phyloP scores from a whole-genome alignment of 2,888 invertebrate species.

The Amitus sp. region DNA sequence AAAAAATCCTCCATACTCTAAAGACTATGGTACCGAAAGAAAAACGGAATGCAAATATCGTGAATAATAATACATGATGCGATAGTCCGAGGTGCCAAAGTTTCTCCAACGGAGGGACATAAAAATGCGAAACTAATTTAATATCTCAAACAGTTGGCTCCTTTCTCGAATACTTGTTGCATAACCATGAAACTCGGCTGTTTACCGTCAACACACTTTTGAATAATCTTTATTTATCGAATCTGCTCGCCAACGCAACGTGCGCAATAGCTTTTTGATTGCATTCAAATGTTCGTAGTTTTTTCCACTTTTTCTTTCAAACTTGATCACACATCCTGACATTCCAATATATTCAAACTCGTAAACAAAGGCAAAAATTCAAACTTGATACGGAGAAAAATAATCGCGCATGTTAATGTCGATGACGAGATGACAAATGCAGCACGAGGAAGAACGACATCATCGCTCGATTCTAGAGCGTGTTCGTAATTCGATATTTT shows the following conservation, averaged over 20 bases:
- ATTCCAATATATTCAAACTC: too few relatives aligned
- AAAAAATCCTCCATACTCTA: too few relatives aligned
- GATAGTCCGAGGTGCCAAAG: too few relatives aligned
- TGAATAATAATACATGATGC: too few relatives aligned
- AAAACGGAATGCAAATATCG: too few relatives aligned
- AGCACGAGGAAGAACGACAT: neutral
- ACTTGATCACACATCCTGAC: neutral
- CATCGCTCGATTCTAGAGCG: neutral
- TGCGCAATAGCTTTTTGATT: too few relatives aligned
- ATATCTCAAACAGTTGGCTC: constrained; percentile 6
- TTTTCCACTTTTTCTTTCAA: too few relatives aligned
- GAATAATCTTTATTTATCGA: neutral
- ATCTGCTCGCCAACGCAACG: too few relatives aligned
- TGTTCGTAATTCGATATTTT: neutral
- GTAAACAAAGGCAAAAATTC: too few relatives aligned
- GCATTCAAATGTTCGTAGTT: too few relatives aligned
- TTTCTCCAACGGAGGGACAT: too few relatives aligned
- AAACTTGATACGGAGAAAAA: too few relatives aligned
- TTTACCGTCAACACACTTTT: neutral
- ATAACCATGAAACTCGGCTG: neutral
- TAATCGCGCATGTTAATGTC: neutral
- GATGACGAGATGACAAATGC: neutral
- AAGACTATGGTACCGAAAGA: neutral
- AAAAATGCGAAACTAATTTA: neutral
- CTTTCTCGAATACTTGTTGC: constrained; percentile 8